Evolutionary conservation across 2,113 vertebrate species (phyloP), one percentile per base, ranked within the genome.

Genomic region (Lutjanus erythropterus): DNA sequence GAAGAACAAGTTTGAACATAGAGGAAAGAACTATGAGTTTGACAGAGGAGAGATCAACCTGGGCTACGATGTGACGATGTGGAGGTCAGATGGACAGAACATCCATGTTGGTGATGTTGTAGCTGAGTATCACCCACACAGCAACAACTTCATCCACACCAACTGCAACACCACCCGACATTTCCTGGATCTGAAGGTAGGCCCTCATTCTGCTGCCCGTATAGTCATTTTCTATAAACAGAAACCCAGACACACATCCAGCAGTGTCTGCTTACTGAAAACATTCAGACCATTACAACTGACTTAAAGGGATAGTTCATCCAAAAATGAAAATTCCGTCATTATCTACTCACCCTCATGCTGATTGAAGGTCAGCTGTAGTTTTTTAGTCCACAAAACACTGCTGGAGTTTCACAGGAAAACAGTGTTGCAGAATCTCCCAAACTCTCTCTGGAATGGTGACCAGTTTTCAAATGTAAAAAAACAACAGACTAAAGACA

Each of bases 61-160:
- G 68, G 96, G 94, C 49, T 98, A 98, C 0, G 92, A 97, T 25
- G 80, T 97, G 27, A 86, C 89, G 0, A 70, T 96, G 71, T 98
- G 97, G 97, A 95, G 94, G 64, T 91, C 94, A 58, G 58, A 88
- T 1, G 49, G 85, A 0, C 92, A 89, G 33, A 90, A 42, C 4
- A 66, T 95, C 76, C 23, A 91, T 15, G 75, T 96, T 25, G 77
- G 70, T 6, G 46, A 90, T n/a, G 85, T 91, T 2, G 87, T 97
- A 80, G 95, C 94, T 65, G 95, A 96, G 82, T 97, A 97, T 16
- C 71, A 97, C 9, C 65, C 84, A 18, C n/a, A 86, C 31, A 94
- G 93, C 60, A 88, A 88, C 55, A 88, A 31, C 55, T 96, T 98
- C 16, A 90, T 91, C 31, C 80, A 91, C 56, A 87, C 60, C 29